Base-by-base conservation (phyloP, 2,113 vertebrate species). In the Paralichthys olivaceus region DNA sequence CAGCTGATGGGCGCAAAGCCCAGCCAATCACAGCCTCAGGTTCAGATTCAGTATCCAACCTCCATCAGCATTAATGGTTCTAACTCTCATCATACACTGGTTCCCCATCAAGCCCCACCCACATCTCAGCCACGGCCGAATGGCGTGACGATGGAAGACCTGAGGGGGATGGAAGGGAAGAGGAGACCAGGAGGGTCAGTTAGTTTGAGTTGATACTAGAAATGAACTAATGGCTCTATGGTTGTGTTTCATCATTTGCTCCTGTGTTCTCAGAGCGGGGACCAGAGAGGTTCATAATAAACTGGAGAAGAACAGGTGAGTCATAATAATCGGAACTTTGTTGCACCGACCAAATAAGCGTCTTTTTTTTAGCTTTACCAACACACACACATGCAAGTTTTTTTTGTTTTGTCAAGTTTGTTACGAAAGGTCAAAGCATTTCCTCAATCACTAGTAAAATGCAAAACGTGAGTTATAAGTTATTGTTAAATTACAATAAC, bases 261-360 rank as follows among this genome's bases (percentile, higher is more conserved):
- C 51, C 20, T 84, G 4, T 74, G 1, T 72, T 83, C 96, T 58
- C 95, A 99, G 98, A 90, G 97, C 98, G 72, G 98, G 98, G 85
- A 99, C 98, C 87, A 96, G 98, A 95, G 98, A 99, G 94, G 98
- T 99, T 87, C 98, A 99, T 92, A 99, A 99, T 93, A 99, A 99
- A 91, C 93, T 99, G 94, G 98, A 99, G 93, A 99, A 99, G 92
- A 98, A 99, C 96, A 98, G 98, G 98, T 99, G 85, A 90, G 97
- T 96, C 81, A 80, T 74, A 23, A 55, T 64, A 20, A 69, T 59
- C 23, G 61, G 5, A 60, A 75, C n/a, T 7, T 57, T 62, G 28
- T 47, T 67, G 34, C 51, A 14, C 25, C 61, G 37, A 40, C 9
- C 37, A 40, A 40, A 40, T 11, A 40, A 3, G 9, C 3, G 37